Base-by-base conservation (phyloP, 2,113 vertebrate species). In the Sinosuthora webbiana region DNA sequence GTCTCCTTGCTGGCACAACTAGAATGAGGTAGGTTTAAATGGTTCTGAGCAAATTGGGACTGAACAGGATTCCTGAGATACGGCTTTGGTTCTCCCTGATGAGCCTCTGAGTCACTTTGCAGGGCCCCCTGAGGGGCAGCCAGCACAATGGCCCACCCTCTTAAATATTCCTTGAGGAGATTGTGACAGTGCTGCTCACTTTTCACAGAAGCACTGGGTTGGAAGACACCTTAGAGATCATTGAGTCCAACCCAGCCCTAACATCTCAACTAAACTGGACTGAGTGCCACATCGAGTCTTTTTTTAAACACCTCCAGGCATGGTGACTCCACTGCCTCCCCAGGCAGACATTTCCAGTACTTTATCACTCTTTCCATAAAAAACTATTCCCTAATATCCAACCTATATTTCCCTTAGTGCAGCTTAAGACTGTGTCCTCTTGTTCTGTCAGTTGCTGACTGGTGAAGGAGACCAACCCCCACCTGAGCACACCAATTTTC, bases 81-180 rank as follows among this genome's bases (percentile, higher is more conserved):
- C 5, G 12, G 31, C 6, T 83, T 75, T 50, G 15, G 21, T 56
- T 85, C 37, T 70, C 31, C 9, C 9, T 57, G 5, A 49, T 19
- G 25, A 62, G 35, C 4, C 6, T n/a, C 41, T 28, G 15, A 57
- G 28, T 12, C 0, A 0, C 42, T 87, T 53, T 37, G 15, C 19
- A 30, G n/a, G 19, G 10, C 12, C 0, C 1, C 15, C 1, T 0
- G 10, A 21, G 53, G 8, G 20, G 6, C 25, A 81, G 47, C 9
- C 3, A 4, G 42, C 5, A 6, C 1, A 3, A 30, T 6, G 11
- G 4, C 10, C 14, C 12, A 33, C 8, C 14, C 22, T 53, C 16
- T 22, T 18, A 53, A 82, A 62, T 9, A 67, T 10, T 50, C 6
- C 9, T n/a, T 15, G 50, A 75, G 13, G 67, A 67, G 13, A 50